phyloP scores from a whole-genome alignment of 2,888 invertebrate genomes.

The Phyllotreta cruciferae region DNA sequence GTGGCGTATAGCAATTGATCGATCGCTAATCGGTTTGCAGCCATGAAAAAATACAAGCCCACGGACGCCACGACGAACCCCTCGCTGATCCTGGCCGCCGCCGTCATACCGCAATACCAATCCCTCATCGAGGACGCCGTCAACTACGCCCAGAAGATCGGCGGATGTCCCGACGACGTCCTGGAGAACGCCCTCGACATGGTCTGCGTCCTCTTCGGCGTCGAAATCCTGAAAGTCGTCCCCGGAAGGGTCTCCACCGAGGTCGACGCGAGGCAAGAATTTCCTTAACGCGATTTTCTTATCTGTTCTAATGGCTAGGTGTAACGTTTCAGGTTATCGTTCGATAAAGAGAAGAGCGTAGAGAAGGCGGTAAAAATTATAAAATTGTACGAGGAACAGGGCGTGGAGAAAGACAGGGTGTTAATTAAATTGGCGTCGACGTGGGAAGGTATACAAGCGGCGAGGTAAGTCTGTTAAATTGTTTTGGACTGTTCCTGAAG shows the following conservation, averaged over 20 bases:
- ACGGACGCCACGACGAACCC: slow-evolving; percentile 99
- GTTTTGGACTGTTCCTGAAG: slow-evolving; percentile 12
- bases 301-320: slow-evolving; percentile 1
- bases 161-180: slow-evolving; percentile 76
- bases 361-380: slow-evolving; percentile 89
- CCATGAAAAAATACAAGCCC: slow-evolving; percentile 95
- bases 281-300: neutral
- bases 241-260: slow-evolving; percentile 97
- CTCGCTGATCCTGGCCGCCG: slow-evolving; percentile 93
- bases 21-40: slow-evolving; percentile 55
- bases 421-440: slow-evolving; percentile 98
- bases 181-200: slow-evolving; percentile 88
- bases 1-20: too few relatives aligned
- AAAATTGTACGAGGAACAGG: slow-evolving; percentile 85
- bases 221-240: slow-evolving; percentile 96
- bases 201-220: slow-evolving; percentile 93
- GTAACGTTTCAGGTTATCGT: slow-evolving; percentile 75
- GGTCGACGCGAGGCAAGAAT: slow-evolving; percentile 82
- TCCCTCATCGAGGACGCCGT: slow-evolving; percentile 89
- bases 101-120: slow-evolving; percentile 93
- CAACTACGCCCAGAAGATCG: slow-evolving; percentile 77
- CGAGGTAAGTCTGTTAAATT: slow-evolving; percentile 68
- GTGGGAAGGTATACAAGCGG: slow-evolving; percentile 99
- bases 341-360: slow-evolving; percentile 91
- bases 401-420: slow-evolving; percentile 90